Evolutionary conservation across 2,797 vertebrate genomes (phyloP), one percentile per base, ranked within the genome.

Genomic region (Siniperca scherzeri): DNA sequence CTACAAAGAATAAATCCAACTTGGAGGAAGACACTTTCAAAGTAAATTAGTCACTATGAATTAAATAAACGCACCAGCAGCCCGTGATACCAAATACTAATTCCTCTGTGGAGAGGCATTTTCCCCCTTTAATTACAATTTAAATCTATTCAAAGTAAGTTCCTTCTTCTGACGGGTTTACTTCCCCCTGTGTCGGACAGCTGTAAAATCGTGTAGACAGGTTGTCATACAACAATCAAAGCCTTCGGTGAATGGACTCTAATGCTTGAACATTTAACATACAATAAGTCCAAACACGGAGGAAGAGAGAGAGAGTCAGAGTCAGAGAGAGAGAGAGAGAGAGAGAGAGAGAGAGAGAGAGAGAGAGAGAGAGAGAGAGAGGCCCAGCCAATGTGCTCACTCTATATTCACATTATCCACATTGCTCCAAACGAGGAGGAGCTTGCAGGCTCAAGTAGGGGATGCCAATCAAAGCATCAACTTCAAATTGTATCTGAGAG

Each of bases 381-480:
- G 94, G 95, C 93, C 93, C 89, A 95, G 95, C 95, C 96, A 94
- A 96, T 96, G 96, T 96, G 95, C 89, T 94, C 96, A 83, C 92
- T 93, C 92, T 89, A 90, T 91, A 91, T 96, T 97, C 97, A 97
- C 97, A 97, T 97, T 93, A 93, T 93, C 91, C 93, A 92, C 94
- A 92, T 94, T 89, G 97, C 96, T 96, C 95, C 95, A 89, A 94
- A 94, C 93, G 93, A 96, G 98, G 97, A 97, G 98, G 97, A 86
- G 97, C 93, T 94, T 96, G 95, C 91, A 88, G 93, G 97, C 97
- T 97, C 95, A 94, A 96, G 97, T 96, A 96, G 96, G 89, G 92
- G 92, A 96, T 98, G 98, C 98, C 98, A 99, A 98, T 99, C 97
- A 99, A 98, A 97, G 97, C 97, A 97, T 98, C 97, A 98, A 98